These are phyloP conservation scores for Myotis daubentonii DNA, from an alignment of 2,797 vertebrate species.

Conservation along the genomic window DNA sequence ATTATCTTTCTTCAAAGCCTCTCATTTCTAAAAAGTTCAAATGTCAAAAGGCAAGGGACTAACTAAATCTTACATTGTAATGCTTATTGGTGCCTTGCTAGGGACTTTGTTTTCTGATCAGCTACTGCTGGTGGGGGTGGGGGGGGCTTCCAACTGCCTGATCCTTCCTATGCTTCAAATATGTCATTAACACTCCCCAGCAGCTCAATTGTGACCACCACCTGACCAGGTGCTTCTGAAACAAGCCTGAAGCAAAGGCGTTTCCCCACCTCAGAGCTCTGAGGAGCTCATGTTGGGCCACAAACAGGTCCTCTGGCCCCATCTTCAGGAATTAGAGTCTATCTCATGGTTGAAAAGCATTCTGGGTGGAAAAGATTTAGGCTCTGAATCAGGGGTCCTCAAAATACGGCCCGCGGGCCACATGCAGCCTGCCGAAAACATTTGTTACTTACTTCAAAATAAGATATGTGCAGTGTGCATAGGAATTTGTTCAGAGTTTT, in stretches of 20 bases:
- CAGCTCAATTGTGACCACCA: neutral
- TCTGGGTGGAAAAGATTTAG: neutral
- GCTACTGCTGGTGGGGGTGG: neutral
- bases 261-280: neutral
- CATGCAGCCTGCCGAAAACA: no score
- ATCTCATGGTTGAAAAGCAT: neutral
- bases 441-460: no score
- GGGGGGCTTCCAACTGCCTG: neutral
- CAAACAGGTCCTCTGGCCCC: neutral
- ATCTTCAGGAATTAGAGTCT: neutral
- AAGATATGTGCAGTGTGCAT: no score
- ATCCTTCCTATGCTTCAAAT: neutral
- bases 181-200: neutral
- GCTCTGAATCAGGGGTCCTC: no score
- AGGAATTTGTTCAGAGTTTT: no score
- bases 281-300: neutral
- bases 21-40: slow-evolving; percentile 49
- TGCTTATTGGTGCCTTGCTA: slow-evolving; percentile 15
- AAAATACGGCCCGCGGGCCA: no score
- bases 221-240: neutral
- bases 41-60: slow-evolving; percentile 43
- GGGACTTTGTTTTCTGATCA: neutral
- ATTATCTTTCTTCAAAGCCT: neutral
- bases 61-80: neutral
- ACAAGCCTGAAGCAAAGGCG: neutral